Percentiles rank a stretch among this genome's conserved stretches.
Conservation (phyloP, 2,113 vertebrate genomes). For the Phalacrocorax carbo region DNA sequence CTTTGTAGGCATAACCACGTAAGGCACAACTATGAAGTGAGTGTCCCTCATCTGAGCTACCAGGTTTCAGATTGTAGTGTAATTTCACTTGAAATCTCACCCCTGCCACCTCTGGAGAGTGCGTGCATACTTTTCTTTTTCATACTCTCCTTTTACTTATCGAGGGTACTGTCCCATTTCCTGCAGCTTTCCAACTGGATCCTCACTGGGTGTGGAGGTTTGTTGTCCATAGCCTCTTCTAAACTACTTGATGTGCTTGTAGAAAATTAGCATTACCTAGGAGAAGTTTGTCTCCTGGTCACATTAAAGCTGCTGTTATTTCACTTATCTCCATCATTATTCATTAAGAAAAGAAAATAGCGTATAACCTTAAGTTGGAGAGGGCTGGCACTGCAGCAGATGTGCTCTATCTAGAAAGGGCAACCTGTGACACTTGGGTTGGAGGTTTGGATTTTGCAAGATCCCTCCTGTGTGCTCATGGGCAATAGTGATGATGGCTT, state of each 20-base stretch:
- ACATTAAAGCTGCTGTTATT: not conserved
- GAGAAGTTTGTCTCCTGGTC: not conserved
- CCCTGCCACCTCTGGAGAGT: not conserved
- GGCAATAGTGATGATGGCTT: not conserved
- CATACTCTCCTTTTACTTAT: not conserved
- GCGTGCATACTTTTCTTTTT: not conserved
- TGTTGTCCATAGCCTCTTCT: not conserved
- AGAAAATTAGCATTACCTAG: not conserved
- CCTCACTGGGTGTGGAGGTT: rapidly evolving
- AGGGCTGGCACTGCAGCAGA: not conserved
- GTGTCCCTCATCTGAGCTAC: not conserved
- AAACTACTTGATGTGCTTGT: not conserved
- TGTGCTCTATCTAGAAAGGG: not conserved
- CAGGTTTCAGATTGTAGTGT: not conserved
- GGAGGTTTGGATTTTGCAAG: not conserved
- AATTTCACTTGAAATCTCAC: not conserved
- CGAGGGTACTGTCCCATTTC: not conserved
- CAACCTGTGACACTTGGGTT: not conserved
- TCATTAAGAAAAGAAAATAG: not conserved
- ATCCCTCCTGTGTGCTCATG: not conserved
- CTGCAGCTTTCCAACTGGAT: not conserved
- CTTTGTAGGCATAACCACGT: not conserved
- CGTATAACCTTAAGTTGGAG: not conserved
- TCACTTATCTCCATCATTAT: not conserved
- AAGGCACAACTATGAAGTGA: not conserved